Conservation (phyloP, 1,140 invertebrate genomes). For the Danaus melanippus region DNA sequence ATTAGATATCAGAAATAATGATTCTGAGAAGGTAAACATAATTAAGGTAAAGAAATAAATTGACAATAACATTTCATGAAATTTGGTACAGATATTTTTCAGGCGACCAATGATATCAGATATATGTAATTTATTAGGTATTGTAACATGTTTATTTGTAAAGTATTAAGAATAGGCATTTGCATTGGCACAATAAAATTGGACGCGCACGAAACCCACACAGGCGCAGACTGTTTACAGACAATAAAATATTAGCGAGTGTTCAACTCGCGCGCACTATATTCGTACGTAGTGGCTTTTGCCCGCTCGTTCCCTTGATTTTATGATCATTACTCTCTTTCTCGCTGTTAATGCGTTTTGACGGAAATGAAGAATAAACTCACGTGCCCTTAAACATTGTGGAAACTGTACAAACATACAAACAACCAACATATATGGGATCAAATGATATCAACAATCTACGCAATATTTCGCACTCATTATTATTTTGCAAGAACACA, state of each 20-base stretch:
- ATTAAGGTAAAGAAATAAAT: too few species aligned
- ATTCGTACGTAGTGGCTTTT: conserved; percentile 44
- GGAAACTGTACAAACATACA: too few species aligned
- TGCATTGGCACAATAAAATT: conserved; percentile 24
- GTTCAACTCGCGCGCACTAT: conserved; percentile 55
- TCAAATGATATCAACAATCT: too few species aligned
- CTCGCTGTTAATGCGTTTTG: conserved; percentile 14
- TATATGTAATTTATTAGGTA: too few species aligned
- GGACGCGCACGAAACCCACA: conserved; percentile 18
- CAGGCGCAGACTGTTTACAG: conserved; percentile 41
- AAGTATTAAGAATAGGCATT: conserved; percentile 17
- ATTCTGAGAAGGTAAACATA: too few species aligned
- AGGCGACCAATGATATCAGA: too few species aligned
- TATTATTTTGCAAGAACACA: too few species aligned
- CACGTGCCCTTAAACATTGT: too few species aligned
- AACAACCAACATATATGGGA: too few species aligned
- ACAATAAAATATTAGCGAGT: conserved; percentile 56
- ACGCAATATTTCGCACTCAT: too few species aligned
- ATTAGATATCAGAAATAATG: too few species aligned
- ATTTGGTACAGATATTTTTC: background rate
- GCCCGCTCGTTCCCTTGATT: conserved; percentile 23
- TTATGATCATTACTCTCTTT: conserved; percentile 21
- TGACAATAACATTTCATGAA: background rate
- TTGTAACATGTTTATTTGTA: background rate
- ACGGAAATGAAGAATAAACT: conserved; percentile 12